Evolutionary conservation across 2,797 vertebrate genomes (phyloP).

Genomic region (Rhinogobio ventralis): DNA sequence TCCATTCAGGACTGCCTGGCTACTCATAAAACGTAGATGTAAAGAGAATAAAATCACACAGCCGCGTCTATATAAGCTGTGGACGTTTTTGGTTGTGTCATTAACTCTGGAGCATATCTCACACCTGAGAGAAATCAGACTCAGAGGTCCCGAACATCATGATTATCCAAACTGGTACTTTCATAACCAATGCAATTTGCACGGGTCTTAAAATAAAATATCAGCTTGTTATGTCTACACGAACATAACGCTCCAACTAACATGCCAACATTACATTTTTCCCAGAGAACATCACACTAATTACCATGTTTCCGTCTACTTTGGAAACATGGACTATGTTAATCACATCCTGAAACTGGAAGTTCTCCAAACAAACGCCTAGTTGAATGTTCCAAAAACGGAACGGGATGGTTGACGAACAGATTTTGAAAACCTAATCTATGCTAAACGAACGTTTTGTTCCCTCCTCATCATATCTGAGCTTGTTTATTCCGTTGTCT

Average conservation of each 20-base stretch:
- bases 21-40: neutral
- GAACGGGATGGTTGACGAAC: neutral
- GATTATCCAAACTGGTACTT: slow-evolving; percentile 23
- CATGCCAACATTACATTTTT: neutral
- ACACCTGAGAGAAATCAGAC: slow-evolving; percentile 34
- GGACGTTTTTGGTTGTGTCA: neutral
- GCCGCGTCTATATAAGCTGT: neutral
- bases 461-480: neutral
- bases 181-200: slow-evolving; percentile 18
- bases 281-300: neutral
- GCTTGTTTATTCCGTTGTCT: neutral
- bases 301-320: neutral
- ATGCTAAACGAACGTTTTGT: neutral
- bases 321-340: neutral
- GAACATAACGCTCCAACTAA: neutral
- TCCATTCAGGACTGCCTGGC: neutral
- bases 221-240: neutral
- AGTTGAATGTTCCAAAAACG: neutral
- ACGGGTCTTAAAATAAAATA: slow-evolving; percentile 12
- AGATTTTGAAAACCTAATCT: neutral
- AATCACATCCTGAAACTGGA: neutral
- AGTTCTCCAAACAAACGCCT: neutral
- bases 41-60: slow-evolving; percentile 1
- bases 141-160: neutral
- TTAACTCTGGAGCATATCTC: neutral